phyloP scores from a whole-genome alignment of 2,797 vertebrate species.

The Cercopithecus diana region DNA sequence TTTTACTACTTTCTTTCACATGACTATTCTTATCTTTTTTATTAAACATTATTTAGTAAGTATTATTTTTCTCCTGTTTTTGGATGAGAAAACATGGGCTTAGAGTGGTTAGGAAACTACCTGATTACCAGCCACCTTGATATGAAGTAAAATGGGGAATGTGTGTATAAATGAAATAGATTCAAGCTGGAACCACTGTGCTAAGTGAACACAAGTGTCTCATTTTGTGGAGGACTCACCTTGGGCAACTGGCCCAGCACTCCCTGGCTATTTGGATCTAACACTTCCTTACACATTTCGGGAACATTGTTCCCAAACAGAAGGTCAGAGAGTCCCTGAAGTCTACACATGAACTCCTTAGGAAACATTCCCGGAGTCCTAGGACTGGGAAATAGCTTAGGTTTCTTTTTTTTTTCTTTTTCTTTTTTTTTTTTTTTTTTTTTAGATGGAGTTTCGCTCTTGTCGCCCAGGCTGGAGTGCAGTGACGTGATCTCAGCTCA shows the following conservation, averaged over 20 bases:
- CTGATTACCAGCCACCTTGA: neutral
- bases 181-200: neutral
- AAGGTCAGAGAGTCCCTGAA: neutral
- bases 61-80: neutral
- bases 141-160: neutral
- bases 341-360: neutral
- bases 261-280: neutral
- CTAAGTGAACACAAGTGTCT: neutral
- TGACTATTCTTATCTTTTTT: neutral
- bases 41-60: neutral
- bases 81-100: neutral
- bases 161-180: neutral
- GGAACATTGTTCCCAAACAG: neutral
- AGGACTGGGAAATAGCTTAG: neutral
- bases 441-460: too few species aligned
- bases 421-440: too few species aligned
- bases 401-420: neutral
- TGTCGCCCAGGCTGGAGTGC: too few species aligned
- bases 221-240: too few species aligned
- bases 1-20: neutral
- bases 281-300: neutral
- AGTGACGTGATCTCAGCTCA: too few species aligned
- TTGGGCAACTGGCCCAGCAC: too few species aligned
- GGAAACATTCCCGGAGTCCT: neutral
- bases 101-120: neutral